Evolutionary conservation across 2,888 invertebrate genomes (phyloP).

Genomic region (Agapostemon virescens): DNA sequence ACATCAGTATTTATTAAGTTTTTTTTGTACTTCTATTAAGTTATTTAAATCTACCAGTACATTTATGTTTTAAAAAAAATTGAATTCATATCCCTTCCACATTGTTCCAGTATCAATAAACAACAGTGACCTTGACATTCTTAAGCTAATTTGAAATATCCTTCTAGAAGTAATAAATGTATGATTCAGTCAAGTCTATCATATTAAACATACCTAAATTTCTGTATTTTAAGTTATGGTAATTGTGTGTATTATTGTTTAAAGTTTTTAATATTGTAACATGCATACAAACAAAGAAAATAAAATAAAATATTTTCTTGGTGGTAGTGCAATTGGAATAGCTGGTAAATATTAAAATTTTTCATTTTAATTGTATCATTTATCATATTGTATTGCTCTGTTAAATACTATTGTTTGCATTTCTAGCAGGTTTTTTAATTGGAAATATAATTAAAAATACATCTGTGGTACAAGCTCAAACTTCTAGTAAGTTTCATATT

Average conservation of each 20-base stretch:
- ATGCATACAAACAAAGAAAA: conserved; percentile 37
- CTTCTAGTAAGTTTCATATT: conserved; percentile 28
- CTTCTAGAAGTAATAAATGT: background rate
- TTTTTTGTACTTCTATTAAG: background rate
- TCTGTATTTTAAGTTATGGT: conserved; percentile 2
- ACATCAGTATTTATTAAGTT: background rate
- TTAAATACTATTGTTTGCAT: background rate
- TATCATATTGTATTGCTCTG: background rate
- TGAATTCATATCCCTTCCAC: background rate
- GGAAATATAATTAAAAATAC: conserved; percentile 30
- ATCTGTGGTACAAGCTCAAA: background rate
- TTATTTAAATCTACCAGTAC: background rate
- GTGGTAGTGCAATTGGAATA: conserved; percentile 30
- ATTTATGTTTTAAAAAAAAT: background rate
- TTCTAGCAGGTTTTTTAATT: conserved; percentile 30
- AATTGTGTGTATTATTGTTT: background rate
- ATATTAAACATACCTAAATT: background rate
- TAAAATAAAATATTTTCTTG: conserved; percentile 25
- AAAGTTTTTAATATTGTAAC: conserved; percentile 9
- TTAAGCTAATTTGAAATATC: conserved; percentile 30
- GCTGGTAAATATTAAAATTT: conserved; percentile 27
- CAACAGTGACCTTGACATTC: conserved; percentile 8
- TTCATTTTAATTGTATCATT: background rate
- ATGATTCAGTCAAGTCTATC: background rate
- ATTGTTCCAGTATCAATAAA: background rate